These are phyloP conservation scores for Anthopleura sola DNA, from an alignment of 64 coral and sea anemone species.

Conservation along the genomic window DNA sequence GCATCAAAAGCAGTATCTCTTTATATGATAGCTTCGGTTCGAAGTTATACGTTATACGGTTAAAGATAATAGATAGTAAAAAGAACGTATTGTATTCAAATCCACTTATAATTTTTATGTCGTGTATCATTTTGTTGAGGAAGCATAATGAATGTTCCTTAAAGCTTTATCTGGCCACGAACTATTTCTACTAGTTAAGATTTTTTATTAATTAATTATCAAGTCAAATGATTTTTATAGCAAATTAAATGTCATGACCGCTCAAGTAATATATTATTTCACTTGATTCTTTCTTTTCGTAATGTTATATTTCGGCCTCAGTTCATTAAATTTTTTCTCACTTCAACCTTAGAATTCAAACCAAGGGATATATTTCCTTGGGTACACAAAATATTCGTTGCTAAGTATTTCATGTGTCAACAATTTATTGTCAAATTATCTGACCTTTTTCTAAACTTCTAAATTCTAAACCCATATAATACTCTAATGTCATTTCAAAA, in stretches of 20 bases:
- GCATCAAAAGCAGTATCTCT: not conserved
- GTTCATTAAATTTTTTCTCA: not conserved
- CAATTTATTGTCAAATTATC: not conserved
- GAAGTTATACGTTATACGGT: no score
- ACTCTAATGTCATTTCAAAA: not conserved
- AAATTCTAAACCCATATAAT: not conserved
- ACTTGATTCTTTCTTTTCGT: not conserved
- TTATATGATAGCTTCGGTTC: no score
- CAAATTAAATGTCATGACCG: not conserved
- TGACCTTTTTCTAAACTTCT: not conserved
- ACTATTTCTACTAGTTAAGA: not conserved
- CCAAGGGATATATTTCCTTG: not conserved
- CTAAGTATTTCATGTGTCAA: not conserved
- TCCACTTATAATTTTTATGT: no score
- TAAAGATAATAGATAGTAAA: no score
- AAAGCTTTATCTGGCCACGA: no score
- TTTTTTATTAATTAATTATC: constrained; percentile 2
- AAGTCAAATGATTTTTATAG: not conserved
- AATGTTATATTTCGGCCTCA: not conserved
- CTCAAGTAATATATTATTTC: not conserved
- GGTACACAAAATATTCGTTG: not conserved
- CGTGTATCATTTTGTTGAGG: no score
- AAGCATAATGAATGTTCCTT: no score
- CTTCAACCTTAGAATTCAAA: not conserved
- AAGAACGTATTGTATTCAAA: no score